A percentile compares a stretch with the other conserved stretches of the same genome.
phyloP scores from a whole-genome alignment of 1,140 invertebrate genomes.

The Bombus fervidus region DNA sequence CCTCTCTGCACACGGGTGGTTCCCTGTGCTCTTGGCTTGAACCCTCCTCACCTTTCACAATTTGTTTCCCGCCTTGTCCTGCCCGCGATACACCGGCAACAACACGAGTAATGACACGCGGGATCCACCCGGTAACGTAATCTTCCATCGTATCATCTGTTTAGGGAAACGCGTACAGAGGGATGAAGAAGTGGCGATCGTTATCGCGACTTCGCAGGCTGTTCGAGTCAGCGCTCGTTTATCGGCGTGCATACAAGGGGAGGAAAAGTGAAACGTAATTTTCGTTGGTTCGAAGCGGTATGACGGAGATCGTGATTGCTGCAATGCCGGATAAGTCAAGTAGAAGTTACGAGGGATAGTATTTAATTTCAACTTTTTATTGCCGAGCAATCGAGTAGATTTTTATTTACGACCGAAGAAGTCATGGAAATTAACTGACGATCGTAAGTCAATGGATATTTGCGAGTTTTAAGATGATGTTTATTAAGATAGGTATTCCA shows the following conservation, averaged over 20 bases:
- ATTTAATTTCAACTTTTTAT: no score
- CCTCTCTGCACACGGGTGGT: not conserved
- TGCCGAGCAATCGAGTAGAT: no score
- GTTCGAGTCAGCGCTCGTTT: not conserved
- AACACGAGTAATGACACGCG: constrained; percentile 22
- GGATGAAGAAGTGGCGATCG: constrained; percentile 20
- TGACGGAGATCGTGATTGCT: no score
- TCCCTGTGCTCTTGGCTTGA: constrained; percentile 1
- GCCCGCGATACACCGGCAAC: not conserved
- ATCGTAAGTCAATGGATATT: no score
- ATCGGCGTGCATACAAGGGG: not conserved
- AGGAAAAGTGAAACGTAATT: not conserved
- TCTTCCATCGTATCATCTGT: constrained; percentile 7
- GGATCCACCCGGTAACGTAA: constrained; percentile 12
- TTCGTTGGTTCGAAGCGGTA: no score
- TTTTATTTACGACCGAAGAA: no score
- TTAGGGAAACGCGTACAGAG: not conserved
- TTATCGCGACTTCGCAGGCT: not conserved
- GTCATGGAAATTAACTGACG: no score
- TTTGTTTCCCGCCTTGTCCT: constrained; percentile 53
- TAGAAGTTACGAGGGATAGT: no score
- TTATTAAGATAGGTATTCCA: no score
- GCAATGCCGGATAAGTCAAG: no score
- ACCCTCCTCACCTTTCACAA: constrained; percentile 51
- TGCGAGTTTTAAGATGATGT: no score